These are phyloP conservation scores for Amazona guildingii DNA, from an alignment of 2,113 vertebrate genomes.

Conservation along the genomic window DNA sequence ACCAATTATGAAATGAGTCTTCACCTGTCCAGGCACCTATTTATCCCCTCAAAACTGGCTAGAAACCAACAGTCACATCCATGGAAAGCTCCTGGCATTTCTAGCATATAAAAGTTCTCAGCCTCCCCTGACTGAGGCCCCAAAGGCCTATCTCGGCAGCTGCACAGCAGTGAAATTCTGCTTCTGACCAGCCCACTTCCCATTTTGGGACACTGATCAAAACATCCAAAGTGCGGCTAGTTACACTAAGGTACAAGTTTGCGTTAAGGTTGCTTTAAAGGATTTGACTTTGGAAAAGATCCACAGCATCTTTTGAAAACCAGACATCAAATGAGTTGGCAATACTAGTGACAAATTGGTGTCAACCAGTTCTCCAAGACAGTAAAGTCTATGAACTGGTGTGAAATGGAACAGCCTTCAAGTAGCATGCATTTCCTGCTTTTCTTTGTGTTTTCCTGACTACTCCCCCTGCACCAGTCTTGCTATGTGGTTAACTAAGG, in stretches of 20 bases:
- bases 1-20: not conserved
- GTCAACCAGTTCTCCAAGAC: not conserved
- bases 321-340: not conserved
- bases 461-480: not conserved
- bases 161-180: not conserved
- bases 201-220: not conserved
- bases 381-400: not conserved
- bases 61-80: not conserved
- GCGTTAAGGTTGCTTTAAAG: not conserved
- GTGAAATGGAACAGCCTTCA: not conserved
- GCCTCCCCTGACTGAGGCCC: rapidly evolving
- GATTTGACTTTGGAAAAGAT: not conserved
- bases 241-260: not conserved
- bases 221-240: not conserved
- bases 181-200: not conserved
- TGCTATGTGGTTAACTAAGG: not conserved
- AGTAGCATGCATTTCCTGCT: not conserved
- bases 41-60: not conserved
- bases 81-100: not conserved
- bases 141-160: not conserved
- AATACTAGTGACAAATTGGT: not conserved
- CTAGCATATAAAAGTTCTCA: not conserved
- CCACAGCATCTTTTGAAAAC: not conserved
- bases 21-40: not conserved
- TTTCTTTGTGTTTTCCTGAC: not conserved